phyloP scores from a whole-genome alignment of 1,140 invertebrate species.

The Eriosoma lanigerum region DNA sequence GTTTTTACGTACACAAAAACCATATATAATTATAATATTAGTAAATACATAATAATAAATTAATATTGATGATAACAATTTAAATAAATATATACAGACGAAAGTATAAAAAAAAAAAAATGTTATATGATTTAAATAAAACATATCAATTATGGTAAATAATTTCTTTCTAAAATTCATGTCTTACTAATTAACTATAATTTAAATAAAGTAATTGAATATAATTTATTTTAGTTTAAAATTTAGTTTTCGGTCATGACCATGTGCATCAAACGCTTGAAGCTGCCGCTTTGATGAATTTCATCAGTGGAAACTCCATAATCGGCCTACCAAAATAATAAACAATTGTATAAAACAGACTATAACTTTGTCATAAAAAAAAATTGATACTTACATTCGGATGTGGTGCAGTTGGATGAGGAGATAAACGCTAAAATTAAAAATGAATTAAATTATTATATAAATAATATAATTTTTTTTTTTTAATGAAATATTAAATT shows the following conservation, averaged over 20 bases:
- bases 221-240: not conserved
- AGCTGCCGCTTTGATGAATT: constrained; percentile 87
- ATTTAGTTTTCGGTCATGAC: constrained; percentile 69
- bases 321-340: constrained; percentile 56
- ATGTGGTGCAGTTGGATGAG: constrained; percentile 54
- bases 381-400: constrained; percentile 53
- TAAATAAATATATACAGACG: constrained; percentile 34
- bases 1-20: constrained; percentile 1
- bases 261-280: constrained; percentile 88
- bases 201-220: constrained; percentile 32
- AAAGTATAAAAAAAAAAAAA: constrained; percentile 20
- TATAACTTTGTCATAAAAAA: not conserved
- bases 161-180: not conserved
- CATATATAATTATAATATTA: constrained; percentile 32
- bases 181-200: constrained; percentile 6
- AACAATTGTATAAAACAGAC: not conserved
- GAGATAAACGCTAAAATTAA: constrained; percentile 52
- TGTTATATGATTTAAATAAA: constrained; percentile 27
- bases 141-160: not conserved
- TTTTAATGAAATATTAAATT: not conserved
- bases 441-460: constrained; percentile 32
- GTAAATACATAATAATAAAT: constrained; percentile 33
- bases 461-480: not conserved
- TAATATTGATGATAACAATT: constrained; percentile 20
- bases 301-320: constrained; percentile 66